Conservation (phyloP, 2,113 vertebrate genomes). For the Triplophysa rosa region DNA sequence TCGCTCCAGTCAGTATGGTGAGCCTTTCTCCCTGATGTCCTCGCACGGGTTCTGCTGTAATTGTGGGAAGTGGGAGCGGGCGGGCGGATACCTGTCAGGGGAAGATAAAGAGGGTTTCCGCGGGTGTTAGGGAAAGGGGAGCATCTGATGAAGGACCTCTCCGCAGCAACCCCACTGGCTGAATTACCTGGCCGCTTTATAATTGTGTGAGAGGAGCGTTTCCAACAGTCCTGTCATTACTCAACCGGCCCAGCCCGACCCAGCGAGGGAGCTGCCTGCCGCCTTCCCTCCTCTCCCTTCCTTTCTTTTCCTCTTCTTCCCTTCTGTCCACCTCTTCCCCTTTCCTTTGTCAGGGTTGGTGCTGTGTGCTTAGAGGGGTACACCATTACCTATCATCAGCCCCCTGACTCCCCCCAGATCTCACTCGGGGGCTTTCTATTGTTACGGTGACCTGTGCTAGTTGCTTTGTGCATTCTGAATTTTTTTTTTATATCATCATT, state of each 20-base stretch:
- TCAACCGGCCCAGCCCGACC: conserved; percentile 64
- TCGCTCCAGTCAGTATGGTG: not conserved
- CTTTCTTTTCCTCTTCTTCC: not conserved
- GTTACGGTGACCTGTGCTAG: conserved; percentile 70
- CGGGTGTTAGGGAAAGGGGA: conserved; percentile 61
- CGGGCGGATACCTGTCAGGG: conserved; percentile 67
- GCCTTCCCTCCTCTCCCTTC: not conserved
- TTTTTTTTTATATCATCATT: conserved; percentile 59
- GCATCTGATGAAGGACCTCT: conserved; percentile 72
- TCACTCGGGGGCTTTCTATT: conserved; percentile 65
- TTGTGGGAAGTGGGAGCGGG: conserved; percentile 69
- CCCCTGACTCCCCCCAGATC: conserved; percentile 50
- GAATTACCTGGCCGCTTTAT: conserved; percentile 73
- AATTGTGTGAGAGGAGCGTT: conserved; percentile 77
- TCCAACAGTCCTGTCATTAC: conserved; percentile 72
- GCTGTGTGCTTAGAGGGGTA: conserved; percentile 12
- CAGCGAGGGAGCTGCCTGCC: conserved; percentile 23
- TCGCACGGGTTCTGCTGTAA: conserved; percentile 71
- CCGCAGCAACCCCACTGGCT: conserved; percentile 69
- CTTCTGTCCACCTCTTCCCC: conserved; percentile 8
- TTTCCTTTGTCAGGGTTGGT: conserved; percentile 30
- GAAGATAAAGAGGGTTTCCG: conserved; percentile 77
- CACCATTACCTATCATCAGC: conserved; percentile 61
- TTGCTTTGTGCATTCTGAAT: conserved; percentile 52
- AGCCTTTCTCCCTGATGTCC: conserved; percentile 39